These are phyloP conservation scores for Bombus superbus DNA, from an alignment of 1,140 invertebrate species.

Conservation along the genomic window DNA sequence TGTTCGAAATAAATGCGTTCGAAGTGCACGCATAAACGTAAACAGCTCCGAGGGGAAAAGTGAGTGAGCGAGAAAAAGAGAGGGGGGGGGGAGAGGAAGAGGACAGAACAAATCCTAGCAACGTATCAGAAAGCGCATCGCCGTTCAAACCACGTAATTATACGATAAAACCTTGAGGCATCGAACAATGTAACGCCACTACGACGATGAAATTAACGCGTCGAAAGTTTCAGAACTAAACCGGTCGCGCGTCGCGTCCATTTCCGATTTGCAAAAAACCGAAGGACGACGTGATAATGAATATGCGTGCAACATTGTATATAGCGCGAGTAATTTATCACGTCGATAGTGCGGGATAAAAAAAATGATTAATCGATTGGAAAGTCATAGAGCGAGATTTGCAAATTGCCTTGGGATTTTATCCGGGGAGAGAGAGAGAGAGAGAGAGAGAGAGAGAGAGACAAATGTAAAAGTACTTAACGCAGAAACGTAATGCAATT, in stretches of 20 bases:
- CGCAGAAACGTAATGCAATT: neutral
- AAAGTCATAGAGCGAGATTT: neutral
- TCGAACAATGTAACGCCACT: neutral
- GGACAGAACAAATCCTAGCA: neutral
- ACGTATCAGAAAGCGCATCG: neutral
- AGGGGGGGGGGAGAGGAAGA: neutral
- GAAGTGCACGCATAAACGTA: neutral
- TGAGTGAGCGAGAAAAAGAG: no score
- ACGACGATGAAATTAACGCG: neutral
- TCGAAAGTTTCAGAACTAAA: neutral
- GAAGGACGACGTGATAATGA: neutral
- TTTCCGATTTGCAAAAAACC: neutral
- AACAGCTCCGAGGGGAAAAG: no score
- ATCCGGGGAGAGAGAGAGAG: no score
- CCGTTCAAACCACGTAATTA: conserved; percentile 16
- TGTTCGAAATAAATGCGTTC: conserved; percentile 8
- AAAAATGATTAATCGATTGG: neutral
- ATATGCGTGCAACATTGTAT: neutral
- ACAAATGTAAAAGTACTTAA: neutral
- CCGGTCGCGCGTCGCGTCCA: neutral
- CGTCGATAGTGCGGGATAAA: neutral
- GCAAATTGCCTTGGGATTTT: neutral
- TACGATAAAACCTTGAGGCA: neutral
- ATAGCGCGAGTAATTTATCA: neutral
- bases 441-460: neutral